phyloP scores from a whole-genome alignment of 2,113 vertebrate species.

The Sterna hirundo region DNA sequence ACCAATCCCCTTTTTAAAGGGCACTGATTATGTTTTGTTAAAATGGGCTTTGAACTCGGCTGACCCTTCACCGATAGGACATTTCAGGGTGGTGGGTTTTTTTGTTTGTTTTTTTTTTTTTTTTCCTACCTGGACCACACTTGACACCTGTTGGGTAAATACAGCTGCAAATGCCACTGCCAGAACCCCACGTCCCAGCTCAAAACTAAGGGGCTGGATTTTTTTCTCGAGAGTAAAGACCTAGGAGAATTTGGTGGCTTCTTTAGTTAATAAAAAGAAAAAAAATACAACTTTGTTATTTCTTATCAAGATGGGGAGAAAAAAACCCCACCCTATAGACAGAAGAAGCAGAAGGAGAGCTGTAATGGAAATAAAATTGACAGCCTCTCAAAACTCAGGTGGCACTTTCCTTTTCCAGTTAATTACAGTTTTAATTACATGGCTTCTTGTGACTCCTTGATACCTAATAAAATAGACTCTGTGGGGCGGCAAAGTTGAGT shows the following conservation, averaged over 20 bases:
- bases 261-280: background rate
- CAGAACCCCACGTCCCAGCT: background rate
- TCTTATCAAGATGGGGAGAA: slow-evolving; percentile 12
- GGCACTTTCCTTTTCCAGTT: slow-evolving; percentile 84
- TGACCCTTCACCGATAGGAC: background rate
- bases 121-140: background rate
- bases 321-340: slow-evolving; percentile 36
- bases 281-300: slow-evolving; percentile 4
- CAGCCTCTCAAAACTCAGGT: slow-evolving; percentile 88
- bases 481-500: slow-evolving; percentile 81
- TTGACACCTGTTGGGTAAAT: slow-evolving; percentile 49
- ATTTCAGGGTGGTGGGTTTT: background rate
- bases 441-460: slow-evolving; percentile 85
- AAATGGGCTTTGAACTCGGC: background rate
- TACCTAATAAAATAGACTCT: slow-evolving; percentile 87
- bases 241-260: background rate
- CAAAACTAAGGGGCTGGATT: background rate
- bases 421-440: slow-evolving; percentile 86
- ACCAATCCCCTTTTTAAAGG: background rate
- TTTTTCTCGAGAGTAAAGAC: background rate
- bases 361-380: slow-evolving; percentile 84
- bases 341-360: slow-evolving; percentile 76
- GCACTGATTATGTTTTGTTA: background rate
- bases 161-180: background rate
- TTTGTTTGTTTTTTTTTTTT: background rate